Evolutionary conservation across 2,113 vertebrate genomes (phyloP).

Genomic region (Ptychochromis oligacanthus): DNA sequence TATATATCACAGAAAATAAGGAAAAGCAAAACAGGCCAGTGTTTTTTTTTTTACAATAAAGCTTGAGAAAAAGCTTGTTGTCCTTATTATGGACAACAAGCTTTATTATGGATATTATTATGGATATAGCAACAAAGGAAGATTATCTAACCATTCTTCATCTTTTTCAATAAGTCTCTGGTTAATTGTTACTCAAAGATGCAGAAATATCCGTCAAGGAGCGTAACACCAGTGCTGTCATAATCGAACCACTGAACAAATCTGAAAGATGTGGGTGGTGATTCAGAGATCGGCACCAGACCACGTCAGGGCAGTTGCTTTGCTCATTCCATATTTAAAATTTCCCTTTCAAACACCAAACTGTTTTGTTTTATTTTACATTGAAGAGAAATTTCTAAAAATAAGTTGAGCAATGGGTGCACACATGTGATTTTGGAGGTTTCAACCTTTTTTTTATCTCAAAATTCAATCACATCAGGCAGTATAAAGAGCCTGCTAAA

Average conservation of each 20-base stretch:
- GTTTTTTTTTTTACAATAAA: not conserved
- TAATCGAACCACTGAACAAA: not conserved
- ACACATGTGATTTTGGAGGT: not conserved
- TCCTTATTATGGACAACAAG: not conserved
- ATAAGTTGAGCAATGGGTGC: not conserved
- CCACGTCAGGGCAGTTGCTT: not conserved
- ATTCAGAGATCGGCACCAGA: not conserved
- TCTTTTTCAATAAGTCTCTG: not conserved
- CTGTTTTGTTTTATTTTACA: accelerated
- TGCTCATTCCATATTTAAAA: not conserved
- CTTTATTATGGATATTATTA: too few relatives aligned
- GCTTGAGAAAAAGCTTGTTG: not conserved
- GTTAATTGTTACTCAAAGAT: not conserved
- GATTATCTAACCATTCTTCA: not conserved
- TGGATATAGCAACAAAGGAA: too few relatives aligned
- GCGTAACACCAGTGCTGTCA: not conserved
- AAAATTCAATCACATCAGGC: not conserved
- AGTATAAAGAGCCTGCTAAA: not conserved
- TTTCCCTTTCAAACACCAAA: not conserved
- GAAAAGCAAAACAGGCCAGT: not conserved
- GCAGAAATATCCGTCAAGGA: not conserved
- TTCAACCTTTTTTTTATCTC: not conserved
- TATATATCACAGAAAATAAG: not conserved
- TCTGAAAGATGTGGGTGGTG: not conserved
- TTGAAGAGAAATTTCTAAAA: not conserved